These are phyloP conservation scores for Isurus oxyrinchus DNA, from an alignment of 2,113 vertebrate species.

Conservation along the genomic window DNA sequence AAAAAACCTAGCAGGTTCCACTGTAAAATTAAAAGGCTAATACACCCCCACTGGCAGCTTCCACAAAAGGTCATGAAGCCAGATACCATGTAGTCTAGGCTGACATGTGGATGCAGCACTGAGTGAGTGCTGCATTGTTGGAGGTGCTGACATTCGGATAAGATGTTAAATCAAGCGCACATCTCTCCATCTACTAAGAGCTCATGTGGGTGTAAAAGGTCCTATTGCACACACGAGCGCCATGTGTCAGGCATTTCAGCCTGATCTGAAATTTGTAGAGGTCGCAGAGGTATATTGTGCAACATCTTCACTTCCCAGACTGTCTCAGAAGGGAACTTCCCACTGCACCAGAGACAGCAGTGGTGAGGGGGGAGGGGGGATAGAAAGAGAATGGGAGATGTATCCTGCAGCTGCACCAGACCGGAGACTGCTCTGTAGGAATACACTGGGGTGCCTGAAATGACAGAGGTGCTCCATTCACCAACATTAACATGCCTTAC, in stretches of 20 bases:
- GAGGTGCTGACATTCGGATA: neutral
- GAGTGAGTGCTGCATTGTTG: neutral
- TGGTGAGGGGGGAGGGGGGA: neutral
- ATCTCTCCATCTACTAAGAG: neutral
- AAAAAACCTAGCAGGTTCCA: neutral
- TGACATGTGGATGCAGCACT: neutral
- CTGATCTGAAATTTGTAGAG: neutral
- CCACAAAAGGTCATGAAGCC: neutral
- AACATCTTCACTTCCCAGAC: neutral
- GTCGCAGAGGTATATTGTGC: neutral
- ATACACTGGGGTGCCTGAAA: neutral
- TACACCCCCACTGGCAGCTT: neutral
- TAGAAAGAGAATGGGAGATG: neutral
- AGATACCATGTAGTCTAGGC: neutral
- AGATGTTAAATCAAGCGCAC: neutral
- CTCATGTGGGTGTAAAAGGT: neutral
- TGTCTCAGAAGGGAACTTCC: neutral
- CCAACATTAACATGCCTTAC: neutral
- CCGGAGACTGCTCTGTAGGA: neutral
- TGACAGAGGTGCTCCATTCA: no score
- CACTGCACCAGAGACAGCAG: neutral
- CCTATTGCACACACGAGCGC: neutral
- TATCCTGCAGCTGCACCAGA: neutral
- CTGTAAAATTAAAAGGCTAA: neutral
- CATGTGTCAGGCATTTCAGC: neutral